Evolutionary conservation across 2,888 invertebrate species (phyloP).

Genomic region (Chymomyza procnemis): DNA sequence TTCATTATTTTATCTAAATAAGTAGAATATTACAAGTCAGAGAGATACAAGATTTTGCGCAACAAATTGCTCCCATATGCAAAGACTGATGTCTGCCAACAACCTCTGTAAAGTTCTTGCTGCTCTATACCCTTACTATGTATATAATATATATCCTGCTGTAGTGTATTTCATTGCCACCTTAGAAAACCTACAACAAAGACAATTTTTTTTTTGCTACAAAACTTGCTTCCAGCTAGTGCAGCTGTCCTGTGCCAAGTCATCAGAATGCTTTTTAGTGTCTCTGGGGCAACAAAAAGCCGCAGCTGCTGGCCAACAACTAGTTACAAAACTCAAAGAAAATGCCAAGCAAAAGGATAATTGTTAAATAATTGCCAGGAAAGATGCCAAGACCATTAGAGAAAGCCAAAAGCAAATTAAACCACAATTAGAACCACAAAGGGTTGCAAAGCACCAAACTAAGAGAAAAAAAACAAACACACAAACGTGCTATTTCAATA

Average conservation of each 20-base stretch:
- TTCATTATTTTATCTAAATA: too few species aligned
- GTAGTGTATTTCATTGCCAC: background rate
- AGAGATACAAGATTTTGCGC: too few species aligned
- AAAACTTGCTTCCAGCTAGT: background rate
- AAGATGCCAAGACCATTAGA: constrained; percentile 4
- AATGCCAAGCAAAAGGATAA: constrained; percentile 7
- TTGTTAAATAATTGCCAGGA: constrained; percentile 16
- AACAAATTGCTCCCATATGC: too few species aligned
- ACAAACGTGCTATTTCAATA: constrained; percentile 14
- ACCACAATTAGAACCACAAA: constrained; percentile 6
- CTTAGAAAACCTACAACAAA: background rate
- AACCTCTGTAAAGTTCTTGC: too few species aligned
- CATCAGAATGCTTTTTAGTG: background rate
- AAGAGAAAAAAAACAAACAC: constrained; percentile 14
- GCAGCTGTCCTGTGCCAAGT: background rate
- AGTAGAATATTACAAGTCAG: too few species aligned
- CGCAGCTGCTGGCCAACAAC: background rate
- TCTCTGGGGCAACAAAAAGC: background rate
- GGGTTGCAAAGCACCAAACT: background rate
- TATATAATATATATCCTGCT: too few species aligned
- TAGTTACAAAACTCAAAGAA: background rate
- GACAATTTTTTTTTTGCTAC: background rate
- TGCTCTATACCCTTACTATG: too few species aligned
- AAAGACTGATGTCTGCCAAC: too few species aligned
- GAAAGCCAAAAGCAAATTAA: constrained; percentile 7